phyloP scores from a whole-genome alignment of 2,113 vertebrate genomes.

The Mystacornis crossleyi region DNA sequence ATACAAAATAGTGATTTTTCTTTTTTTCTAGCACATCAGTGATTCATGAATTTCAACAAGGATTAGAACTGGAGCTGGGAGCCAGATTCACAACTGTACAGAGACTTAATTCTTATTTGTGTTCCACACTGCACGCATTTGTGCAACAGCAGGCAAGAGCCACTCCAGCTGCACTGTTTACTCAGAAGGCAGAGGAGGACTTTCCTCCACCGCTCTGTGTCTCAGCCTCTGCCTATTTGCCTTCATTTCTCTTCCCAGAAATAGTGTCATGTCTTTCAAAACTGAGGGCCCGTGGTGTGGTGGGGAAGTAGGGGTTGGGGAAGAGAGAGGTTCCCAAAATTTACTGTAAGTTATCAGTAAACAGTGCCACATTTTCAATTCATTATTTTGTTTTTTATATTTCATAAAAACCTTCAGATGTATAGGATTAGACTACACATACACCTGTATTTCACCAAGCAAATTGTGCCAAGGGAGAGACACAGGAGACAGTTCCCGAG shows the following conservation, averaged over 20 bases:
- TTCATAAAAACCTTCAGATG: not conserved
- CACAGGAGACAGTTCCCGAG: not conserved
- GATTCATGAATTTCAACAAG: not conserved
- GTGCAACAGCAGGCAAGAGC: not conserved
- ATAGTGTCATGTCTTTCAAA: not conserved
- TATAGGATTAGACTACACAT: not conserved
- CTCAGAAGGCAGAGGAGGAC: not conserved
- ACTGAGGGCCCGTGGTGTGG: fast-evolving
- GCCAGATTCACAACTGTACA: not conserved
- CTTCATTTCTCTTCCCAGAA: not conserved
- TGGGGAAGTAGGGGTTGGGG: not conserved
- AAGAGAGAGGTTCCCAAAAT: not conserved
- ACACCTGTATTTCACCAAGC: not conserved
- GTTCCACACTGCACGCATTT: not conserved
- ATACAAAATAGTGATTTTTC: not conserved
- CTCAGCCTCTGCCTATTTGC: no score
- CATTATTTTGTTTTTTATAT: not conserved
- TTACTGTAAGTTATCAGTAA: not conserved
- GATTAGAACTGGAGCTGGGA: not conserved
- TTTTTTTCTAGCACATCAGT: not conserved
- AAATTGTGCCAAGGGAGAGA: not conserved
- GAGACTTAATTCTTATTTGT: not conserved
- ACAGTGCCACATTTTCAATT: not conserved
- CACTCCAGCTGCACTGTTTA: not conserved
- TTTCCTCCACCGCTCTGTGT: not conserved